Conservation (phyloP, 2,113 vertebrate genomes). For the Aspidoscelis tigris region DNA sequence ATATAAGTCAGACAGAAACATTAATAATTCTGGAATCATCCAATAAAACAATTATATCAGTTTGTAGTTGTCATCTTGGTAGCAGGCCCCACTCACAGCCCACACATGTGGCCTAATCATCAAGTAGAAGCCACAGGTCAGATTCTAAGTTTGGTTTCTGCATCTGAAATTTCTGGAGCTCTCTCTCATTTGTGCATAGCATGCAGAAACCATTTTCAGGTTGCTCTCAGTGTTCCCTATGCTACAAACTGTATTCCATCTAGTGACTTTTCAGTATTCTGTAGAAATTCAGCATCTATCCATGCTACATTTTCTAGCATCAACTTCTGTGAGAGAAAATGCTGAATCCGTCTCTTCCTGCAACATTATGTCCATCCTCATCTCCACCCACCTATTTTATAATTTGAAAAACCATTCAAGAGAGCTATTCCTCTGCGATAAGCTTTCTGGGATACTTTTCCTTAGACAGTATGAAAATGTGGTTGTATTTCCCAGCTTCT, state of each 20-base stretch:
- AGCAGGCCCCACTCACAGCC: not conserved
- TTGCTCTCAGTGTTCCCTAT: not conserved
- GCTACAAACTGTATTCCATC: not conserved
- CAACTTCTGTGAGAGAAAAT: not conserved
- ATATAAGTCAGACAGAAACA: conserved; percentile 11
- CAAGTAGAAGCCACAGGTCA: not conserved
- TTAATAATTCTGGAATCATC: not conserved
- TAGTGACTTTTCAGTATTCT: not conserved
- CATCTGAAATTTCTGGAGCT: not conserved
- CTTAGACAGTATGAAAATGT: too few species aligned
- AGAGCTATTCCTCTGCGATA: not conserved
- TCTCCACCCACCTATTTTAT: not conserved
- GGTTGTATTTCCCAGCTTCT: too few species aligned
- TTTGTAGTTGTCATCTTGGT: not conserved
- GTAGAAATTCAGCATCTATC: not conserved
- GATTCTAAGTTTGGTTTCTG: not conserved
- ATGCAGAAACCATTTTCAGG: not conserved
- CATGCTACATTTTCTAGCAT: too few species aligned
- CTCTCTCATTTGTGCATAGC: not conserved
- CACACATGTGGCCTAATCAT: too few species aligned
- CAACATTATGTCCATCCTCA: not conserved
- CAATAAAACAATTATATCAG: not conserved
- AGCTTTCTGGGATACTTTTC: conserved; percentile 2
- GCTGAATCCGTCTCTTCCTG: not conserved
- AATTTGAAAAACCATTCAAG: not conserved